phyloP scores from a whole-genome alignment of 2,888 invertebrate species.

The Phaonia tiefii region DNA sequence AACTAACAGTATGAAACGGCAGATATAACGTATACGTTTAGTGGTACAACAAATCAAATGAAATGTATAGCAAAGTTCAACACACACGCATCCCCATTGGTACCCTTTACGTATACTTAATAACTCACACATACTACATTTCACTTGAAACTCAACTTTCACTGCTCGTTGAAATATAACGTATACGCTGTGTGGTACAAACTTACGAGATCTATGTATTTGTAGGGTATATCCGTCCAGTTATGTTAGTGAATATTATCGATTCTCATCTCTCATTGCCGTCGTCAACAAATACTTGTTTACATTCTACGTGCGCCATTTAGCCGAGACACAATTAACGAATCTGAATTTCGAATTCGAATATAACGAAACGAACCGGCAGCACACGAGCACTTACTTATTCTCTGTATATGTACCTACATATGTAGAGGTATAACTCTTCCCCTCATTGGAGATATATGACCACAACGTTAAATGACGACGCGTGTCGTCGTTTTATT shows the following conservation, averaged over 20 bases:
- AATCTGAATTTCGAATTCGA: slow-evolving; percentile 19
- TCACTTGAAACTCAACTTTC: no score
- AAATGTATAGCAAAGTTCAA: not conserved
- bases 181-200: slow-evolving; percentile 14
- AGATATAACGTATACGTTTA: not conserved
- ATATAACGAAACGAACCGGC: slow-evolving; percentile 17
- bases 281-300: not conserved
- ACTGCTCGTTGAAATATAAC: not conserved
- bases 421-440: no score
- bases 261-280: no score
- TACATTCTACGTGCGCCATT: slow-evolving; percentile 31
- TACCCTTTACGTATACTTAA: slow-evolving; percentile 22
- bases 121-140: not conserved
- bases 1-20: not conserved
- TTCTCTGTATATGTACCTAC: no score
- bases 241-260: not conserved
- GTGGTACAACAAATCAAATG: not conserved
- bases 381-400: not conserved
- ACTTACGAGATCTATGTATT: not conserved
- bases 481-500: slow-evolving; percentile 54
- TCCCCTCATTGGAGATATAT: no score
- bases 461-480: slow-evolving; percentile 38
- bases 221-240: not conserved
- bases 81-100: not conserved
- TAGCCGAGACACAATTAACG: slow-evolving; percentile 43